Evolutionary conservation across 2,113 vertebrate genomes (phyloP).

Genomic region (Otus sunia): DNA sequence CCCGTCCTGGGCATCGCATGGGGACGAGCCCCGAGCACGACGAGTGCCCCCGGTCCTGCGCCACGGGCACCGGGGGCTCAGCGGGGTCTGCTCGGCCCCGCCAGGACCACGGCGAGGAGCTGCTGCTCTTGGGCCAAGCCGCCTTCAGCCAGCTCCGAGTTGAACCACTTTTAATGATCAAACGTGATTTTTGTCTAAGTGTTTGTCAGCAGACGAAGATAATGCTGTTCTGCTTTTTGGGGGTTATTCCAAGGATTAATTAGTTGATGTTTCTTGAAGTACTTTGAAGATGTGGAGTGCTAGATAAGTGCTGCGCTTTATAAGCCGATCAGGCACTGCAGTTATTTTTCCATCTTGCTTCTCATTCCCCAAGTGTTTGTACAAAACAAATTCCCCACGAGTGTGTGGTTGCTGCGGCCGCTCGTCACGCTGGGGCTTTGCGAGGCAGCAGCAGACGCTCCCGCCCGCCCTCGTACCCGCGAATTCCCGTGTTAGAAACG

Average conservation of each 20-base stretch:
- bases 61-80: not conserved
- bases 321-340: not conserved
- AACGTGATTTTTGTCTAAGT: not conserved
- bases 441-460: not conserved
- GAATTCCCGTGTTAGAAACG: rapidly evolving
- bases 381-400: not conserved
- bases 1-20: rapidly evolving
- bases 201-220: not conserved
- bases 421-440: not conserved
- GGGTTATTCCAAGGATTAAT: not conserved
- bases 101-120: rapidly evolving
- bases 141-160: not conserved
- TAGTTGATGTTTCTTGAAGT: not conserved
- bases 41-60: rapidly evolving
- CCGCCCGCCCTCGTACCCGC: rapidly evolving
- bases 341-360: not conserved
- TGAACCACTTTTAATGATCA: rapidly evolving
- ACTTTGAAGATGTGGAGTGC: not conserved
- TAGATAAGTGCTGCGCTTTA: not conserved
- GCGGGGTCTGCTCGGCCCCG: not conserved
- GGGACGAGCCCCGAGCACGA: not conserved
- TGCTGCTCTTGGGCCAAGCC: rapidly evolving
- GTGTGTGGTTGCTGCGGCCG: rapidly evolving
- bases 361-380: not conserved
- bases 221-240: not conserved